These are phyloP conservation scores for Setipinna tenuifilis DNA, from an alignment of 2,797 vertebrate genomes.

Conservation along the genomic window DNA sequence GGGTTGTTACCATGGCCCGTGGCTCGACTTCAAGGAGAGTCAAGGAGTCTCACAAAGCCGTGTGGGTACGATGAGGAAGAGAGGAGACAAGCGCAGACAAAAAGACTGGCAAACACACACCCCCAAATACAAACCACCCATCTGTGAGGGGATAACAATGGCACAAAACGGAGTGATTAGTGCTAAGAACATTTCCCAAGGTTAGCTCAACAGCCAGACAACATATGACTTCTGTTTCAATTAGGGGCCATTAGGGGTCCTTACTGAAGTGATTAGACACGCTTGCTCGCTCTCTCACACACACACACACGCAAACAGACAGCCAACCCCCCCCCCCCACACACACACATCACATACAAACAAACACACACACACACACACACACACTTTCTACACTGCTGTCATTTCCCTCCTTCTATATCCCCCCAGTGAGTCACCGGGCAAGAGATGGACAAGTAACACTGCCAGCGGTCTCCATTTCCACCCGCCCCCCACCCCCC, in stretches of 20 bases:
- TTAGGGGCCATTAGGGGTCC: neutral
- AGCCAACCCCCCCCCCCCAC: neutral
- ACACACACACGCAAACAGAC: neutral
- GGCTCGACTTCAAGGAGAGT: too few species aligned
- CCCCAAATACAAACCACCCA: constrained; percentile 50
- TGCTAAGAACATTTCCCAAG: neutral
- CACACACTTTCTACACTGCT: neutral
- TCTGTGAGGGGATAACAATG: constrained; percentile 34
- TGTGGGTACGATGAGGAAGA: too few species aligned
- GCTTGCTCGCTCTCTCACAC: neutral
- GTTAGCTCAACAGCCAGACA: neutral
- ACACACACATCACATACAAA: neutral
- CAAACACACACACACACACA: constrained; percentile 4
- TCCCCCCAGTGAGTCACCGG: neutral
- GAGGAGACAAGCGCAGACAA: too few species aligned
- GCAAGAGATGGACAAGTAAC: neutral
- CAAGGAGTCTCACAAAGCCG: too few species aligned
- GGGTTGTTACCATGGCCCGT: too few species aligned
- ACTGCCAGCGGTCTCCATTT: neutral
- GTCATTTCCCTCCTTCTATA: neutral
- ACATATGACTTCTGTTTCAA: neutral
- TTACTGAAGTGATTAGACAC: neutral
- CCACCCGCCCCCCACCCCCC: neutral
- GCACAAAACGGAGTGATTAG: neutral
- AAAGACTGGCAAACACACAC: neutral